Base-by-base conservation (phyloP, 2,888 invertebrate species). In the Amphipyra berbera region DNA sequence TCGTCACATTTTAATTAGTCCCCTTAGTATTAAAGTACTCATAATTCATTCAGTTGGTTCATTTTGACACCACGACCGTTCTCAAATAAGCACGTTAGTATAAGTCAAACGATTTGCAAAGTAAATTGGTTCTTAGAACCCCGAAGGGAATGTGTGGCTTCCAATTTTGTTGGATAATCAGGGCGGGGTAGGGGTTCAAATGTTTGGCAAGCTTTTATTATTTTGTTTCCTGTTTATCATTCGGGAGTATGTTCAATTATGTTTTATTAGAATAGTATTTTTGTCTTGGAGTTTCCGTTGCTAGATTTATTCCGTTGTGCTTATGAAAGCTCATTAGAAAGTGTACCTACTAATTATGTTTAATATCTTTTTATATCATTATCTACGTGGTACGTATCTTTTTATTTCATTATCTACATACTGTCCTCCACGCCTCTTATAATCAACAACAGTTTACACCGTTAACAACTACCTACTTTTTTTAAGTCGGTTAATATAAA, bases 71-170 rank as follows among this genome's bases (percentile, higher is more conserved):
- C 66, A 48, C 64, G 33, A 46, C 45, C 56, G 54, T 66, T 61
- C 64, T 69, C 68, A 75, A 76, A 73, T 71, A 72, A 76, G 40
- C 58, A 50, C 37, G 50, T 66, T 47, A 52, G 58, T 60, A 57
- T 65, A 68, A 67, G 47, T 58, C 66, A 48, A 65, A 45, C 49
- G 50, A 75, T 72, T 73, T 65, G 47, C 54, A 61, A 69, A 69
- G 70, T 68, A 61, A 64, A 63, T 68, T 63, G 59, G 55, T 45
- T 63, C 57, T 49, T 45, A 54, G 37, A 37, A 46, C 42, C 59
- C 47, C 33, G 53, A 56, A 58, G 53, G 48, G 46, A 61, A 74
- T 63, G 45, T 60, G 61, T 59, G 64, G 47, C 46, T 65, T 65
- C 40, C 60, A 58, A 74, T 70, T 70, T 70, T 59, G 64, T 59